Conservation (phyloP, 2,888 invertebrate genomes). For the Acrobasis suavella region DNA sequence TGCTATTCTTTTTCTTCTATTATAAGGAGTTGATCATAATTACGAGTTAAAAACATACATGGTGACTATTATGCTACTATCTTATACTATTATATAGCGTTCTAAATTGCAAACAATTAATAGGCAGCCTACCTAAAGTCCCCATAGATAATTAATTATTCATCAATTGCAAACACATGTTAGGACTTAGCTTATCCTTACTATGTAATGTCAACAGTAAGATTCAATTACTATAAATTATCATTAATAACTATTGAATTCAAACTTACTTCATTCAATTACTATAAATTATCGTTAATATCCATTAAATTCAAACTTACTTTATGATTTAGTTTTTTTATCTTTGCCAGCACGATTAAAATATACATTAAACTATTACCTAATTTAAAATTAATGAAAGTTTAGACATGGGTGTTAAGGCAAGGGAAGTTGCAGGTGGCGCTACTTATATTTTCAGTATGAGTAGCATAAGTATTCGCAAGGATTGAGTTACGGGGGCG, state of each 20-base stretch:
- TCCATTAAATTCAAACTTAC: neutral
- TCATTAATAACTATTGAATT: neutral
- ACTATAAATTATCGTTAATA: neutral
- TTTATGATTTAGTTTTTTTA: neutral
- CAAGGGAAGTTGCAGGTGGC: too few relatives aligned
- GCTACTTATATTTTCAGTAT: too few relatives aligned
- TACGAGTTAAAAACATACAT: too few relatives aligned
- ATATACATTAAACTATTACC: too few relatives aligned
- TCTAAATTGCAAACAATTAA: neutral
- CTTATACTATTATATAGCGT: too few relatives aligned
- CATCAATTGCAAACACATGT: conserved; percentile 2
- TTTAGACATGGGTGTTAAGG: too few relatives aligned
- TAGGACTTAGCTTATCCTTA: conserved; percentile 2
- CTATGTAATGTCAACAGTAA: conserved; percentile 1
- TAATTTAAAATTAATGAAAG: too few relatives aligned
- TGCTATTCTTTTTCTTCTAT: neutral
- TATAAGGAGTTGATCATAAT: neutral
- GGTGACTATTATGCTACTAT: too few relatives aligned
- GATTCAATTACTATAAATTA: conserved; percentile 3
- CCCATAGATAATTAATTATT: conserved; percentile 5
- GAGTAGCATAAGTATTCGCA: too few relatives aligned
- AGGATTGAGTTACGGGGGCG: too few relatives aligned
- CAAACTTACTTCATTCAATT: neutral
- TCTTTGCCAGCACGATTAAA: too few relatives aligned
- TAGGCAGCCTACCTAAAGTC: neutral